Percentiles rank a stretch among this genome's conserved stretches.
Evolutionary conservation across 2,113 vertebrate genomes (phyloP).

Genomic region (Hypanus sabinus): DNA sequence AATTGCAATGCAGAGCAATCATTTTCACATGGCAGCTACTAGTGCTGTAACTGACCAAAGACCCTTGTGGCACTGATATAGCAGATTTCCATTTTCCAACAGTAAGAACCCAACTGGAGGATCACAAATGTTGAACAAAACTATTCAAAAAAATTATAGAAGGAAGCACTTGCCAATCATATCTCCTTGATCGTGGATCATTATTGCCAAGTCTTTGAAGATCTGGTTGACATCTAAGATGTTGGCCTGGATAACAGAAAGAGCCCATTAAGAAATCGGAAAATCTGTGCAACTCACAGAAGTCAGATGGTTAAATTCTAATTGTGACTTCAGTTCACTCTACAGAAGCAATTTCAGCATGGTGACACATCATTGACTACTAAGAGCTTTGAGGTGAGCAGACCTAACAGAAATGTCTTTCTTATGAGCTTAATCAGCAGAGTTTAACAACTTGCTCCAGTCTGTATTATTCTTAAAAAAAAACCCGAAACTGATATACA

Average conservation of each 20-base stretch:
- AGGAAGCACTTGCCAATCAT: conserved; percentile 76
- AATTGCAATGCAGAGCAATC: not conserved
- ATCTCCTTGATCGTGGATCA: conserved; percentile 97
- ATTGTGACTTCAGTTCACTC: not conserved
- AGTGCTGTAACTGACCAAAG: not conserved
- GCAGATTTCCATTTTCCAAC: not conserved
- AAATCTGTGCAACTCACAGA: not conserved
- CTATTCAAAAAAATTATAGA: not conserved
- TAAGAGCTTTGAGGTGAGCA: too few species aligned
- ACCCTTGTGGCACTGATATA: not conserved
- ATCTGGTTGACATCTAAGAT: conserved; percentile 97
- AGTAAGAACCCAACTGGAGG: not conserved
- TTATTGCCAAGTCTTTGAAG: conserved; percentile 94
- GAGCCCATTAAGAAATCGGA: conserved; percentile 36
- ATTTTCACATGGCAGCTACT: not conserved
- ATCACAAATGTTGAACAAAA: not conserved
- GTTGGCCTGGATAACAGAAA: conserved; percentile 70
- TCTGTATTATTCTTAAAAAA: too few species aligned
- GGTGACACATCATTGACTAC: too few species aligned
- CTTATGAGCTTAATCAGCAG: not conserved
- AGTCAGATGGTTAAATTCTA: not conserved
- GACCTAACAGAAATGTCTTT: too few species aligned
- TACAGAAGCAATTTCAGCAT: not conserved
- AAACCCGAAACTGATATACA: not conserved
- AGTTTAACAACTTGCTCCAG: not conserved